Conservation (phyloP, 2,797 vertebrate genomes). For the Sitta carolinensis region DNA sequence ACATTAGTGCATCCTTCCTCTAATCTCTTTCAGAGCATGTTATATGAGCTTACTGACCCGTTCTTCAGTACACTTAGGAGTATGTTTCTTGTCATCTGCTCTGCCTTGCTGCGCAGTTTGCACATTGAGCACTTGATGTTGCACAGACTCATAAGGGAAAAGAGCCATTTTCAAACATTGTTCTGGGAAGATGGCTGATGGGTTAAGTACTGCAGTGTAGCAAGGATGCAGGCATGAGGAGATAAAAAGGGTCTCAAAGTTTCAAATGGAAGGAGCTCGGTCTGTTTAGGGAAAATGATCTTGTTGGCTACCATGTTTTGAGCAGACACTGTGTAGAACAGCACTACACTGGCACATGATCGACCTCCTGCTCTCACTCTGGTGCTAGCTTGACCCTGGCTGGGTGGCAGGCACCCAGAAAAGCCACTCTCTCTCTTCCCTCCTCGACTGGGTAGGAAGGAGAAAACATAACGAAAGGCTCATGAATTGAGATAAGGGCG, state of each 20-base stretch:
- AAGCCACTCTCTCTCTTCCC: neutral
- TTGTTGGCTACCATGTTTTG: neutral
- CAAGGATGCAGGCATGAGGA: neutral
- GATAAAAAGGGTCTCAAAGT: neutral
- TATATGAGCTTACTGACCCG: neutral
- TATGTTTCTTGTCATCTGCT: neutral
- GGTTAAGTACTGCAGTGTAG: neutral
- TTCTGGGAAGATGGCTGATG: neutral
- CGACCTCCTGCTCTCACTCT: neutral
- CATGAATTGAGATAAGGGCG: neutral
- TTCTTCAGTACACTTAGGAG: neutral
- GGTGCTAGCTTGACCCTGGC: neutral
- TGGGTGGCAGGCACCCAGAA: neutral
- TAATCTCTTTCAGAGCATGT: neutral
- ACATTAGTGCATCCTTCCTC: neutral
- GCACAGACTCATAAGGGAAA: neutral
- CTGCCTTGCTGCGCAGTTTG: neutral
- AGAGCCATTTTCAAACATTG: neutral
- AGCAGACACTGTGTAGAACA: neutral
- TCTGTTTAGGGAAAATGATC: neutral
- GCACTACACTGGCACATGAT: accelerated
- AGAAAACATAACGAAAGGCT: neutral
- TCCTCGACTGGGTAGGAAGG: neutral
- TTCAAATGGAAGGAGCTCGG: neutral
- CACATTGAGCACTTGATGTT: neutral